Evolutionary conservation across 2,113 vertebrate species (phyloP).

Genomic region (Manacus vitellinus): DNA sequence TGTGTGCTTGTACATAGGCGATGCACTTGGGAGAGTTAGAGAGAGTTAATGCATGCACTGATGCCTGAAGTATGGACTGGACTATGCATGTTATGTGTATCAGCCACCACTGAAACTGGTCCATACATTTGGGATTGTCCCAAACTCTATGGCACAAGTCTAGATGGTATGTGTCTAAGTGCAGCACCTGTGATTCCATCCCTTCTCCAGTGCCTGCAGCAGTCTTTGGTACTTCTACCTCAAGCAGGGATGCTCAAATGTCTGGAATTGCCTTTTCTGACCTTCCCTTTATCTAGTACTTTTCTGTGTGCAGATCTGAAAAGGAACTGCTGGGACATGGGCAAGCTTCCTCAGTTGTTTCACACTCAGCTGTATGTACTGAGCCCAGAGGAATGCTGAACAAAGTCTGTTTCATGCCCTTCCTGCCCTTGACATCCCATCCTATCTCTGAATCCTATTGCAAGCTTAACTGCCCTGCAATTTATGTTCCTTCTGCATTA

Average conservation of each 20-base stretch:
- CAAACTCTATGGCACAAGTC: accelerated
- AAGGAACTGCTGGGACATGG: accelerated
- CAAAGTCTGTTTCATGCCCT: not conserved
- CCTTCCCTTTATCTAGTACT: not conserved
- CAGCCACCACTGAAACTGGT: not conserved
- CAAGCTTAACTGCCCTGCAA: not conserved
- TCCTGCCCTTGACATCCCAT: not conserved
- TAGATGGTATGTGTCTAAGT: not conserved
- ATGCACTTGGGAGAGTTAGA: not conserved
- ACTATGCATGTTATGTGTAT: accelerated
- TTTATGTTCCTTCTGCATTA: not conserved
- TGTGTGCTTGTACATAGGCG: not conserved
- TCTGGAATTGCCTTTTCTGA: not conserved
- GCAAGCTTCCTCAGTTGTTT: not conserved
- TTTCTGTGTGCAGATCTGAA: not conserved
- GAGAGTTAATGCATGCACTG: not conserved
- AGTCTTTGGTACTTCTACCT: not conserved
- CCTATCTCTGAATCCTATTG: not conserved
- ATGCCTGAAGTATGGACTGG: not conserved
- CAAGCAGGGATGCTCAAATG: not conserved
- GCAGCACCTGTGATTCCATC: not conserved
- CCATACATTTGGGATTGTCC: accelerated
- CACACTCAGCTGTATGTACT: not conserved
- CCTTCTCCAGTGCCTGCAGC: accelerated
- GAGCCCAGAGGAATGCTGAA: not conserved